Percentiles rank a stretch among this genome's conserved stretches.
These are phyloP conservation scores for Tauraco hartlaubi DNA, from an alignment of 2,797 vertebrate species.

Conservation along the genomic window DNA sequence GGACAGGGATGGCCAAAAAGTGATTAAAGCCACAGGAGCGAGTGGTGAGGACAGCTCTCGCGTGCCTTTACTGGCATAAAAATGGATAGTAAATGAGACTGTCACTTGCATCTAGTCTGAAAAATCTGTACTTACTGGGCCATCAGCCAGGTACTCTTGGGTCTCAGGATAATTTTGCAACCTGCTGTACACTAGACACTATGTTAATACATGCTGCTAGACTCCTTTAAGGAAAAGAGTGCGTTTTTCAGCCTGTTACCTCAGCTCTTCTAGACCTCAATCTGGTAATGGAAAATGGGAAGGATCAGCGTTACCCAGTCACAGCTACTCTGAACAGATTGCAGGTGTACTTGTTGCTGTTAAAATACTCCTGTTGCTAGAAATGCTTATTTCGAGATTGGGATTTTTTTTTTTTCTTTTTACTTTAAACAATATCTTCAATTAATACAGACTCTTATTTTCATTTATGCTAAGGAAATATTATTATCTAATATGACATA, in stretches of 20 bases:
- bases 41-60: not conserved
- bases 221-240: not conserved
- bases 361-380: not conserved
- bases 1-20: not conserved
- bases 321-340: not conserved
- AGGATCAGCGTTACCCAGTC: not conserved
- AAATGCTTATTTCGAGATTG: not conserved
- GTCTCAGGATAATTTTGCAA: not conserved
- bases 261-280: not conserved
- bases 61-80: not conserved
- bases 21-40: not conserved
- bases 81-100: not conserved
- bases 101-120: not conserved
- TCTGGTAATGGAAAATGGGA: not conserved
- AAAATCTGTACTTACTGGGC: constrained; percentile 16
- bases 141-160: not conserved
- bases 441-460: not conserved
- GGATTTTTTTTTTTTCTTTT: not conserved
- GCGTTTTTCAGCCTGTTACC: not conserved
- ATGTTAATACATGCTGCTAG: not conserved
- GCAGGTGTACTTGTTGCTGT: not conserved
- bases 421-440: not conserved
- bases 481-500: not conserved
- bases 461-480: not conserved
- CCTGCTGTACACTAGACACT: not conserved